phyloP scores from a whole-genome alignment of 1,140 invertebrate species.

The Sipha flava region DNA sequence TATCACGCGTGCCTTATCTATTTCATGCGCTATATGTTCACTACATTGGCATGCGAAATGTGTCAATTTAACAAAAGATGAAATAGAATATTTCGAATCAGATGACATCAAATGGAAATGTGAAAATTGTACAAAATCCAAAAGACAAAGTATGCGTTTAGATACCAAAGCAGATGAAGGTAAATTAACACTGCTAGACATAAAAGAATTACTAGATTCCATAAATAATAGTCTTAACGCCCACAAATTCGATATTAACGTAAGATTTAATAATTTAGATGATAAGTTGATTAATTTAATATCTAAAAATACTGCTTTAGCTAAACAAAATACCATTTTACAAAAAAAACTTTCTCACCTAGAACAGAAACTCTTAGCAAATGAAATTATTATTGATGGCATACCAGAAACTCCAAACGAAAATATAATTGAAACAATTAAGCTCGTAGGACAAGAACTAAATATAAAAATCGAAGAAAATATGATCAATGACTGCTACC shows the following conservation, averaged over 20 bases:
- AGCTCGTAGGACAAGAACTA: background rate
- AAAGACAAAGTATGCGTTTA: background rate
- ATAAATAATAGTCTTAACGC: background rate
- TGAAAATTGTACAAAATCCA: background rate
- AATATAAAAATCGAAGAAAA: background rate
- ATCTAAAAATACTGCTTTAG: background rate
- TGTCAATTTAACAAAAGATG: background rate
- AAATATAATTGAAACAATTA: background rate
- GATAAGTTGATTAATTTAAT: background rate
- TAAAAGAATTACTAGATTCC: background rate
- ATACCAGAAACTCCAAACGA: background rate
- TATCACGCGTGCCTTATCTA: too few relatives aligned
- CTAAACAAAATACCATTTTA: background rate
- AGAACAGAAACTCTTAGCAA: background rate
- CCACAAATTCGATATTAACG: background rate
- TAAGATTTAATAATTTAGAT: background rate
- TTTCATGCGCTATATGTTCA: too few relatives aligned
- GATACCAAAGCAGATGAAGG: background rate
- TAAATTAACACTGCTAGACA: background rate
- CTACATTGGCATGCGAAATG: slow-evolving; percentile 41
- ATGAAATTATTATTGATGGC: background rate
- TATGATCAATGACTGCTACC: background rate
- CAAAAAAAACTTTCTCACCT: background rate
- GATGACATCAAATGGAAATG: background rate
- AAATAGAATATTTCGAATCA: background rate